These are phyloP conservation scores for Netelia inedita DNA, from an alignment of 2,888 invertebrate species.

Conservation along the genomic window DNA sequence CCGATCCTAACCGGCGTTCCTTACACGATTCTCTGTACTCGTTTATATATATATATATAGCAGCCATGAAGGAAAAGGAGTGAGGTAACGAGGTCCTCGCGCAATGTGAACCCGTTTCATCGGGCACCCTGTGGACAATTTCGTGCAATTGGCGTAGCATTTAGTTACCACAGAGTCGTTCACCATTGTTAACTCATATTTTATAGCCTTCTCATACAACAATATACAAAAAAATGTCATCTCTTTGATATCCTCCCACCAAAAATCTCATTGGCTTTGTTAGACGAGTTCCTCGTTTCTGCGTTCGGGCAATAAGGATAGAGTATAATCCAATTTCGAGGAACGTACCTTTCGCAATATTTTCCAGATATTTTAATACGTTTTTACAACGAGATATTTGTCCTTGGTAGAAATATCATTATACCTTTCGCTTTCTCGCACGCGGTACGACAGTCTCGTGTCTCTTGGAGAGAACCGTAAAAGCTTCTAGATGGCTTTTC, in stretches of 20 bases:
- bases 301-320: no score
- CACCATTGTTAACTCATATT: neutral
- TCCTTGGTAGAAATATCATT: no score
- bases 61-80: slow-evolving; percentile 13
- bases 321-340: no score
- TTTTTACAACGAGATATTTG: no score
- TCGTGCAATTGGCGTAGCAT: slow-evolving; percentile 8
- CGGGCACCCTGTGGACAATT: slow-evolving; percentile 16
- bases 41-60: slow-evolving; percentile 45
- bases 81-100: slow-evolving; percentile 44
- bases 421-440: no score
- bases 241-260: no score
- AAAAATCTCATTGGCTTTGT: no score
- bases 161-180: slow-evolving; percentile 1
- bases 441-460: no score
- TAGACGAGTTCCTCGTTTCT: no score
- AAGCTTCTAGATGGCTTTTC: slow-evolving; percentile 63
- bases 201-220: neutral
- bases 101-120: slow-evolving; percentile 14
- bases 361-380: no score
- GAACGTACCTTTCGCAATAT: no score
- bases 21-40: slow-evolving; percentile 50
- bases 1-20: slow-evolving; percentile 65
- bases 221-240: no score
- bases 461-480: neutral